Evolutionary conservation across 2,113 vertebrate genomes (phyloP).

Genomic region (Notarius quadriscutis): DNA sequence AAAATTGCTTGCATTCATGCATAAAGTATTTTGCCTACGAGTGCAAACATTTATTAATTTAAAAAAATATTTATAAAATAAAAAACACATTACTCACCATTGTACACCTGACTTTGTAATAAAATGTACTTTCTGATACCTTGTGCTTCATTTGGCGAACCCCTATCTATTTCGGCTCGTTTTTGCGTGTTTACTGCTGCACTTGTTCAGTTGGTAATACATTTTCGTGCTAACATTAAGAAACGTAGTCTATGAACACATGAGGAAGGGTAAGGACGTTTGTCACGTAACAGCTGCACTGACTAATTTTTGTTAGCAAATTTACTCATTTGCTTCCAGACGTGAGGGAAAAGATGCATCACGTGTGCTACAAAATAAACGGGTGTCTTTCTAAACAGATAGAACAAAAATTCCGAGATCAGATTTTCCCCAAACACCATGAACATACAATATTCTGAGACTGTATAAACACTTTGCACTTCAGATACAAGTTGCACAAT

Average conservation of each 20-base stretch:
- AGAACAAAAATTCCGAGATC: not conserved
- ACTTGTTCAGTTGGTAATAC: not conserved
- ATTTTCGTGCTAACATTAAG: not conserved
- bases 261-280: not conserved
- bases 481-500: not conserved
- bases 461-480: not conserved
- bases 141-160: not conserved
- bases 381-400: not conserved
- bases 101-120: not conserved
- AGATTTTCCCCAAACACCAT: not conserved
- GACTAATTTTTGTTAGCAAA: not conserved
- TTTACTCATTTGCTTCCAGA: not conserved
- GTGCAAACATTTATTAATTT: not conserved
- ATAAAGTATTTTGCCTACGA: not conserved
- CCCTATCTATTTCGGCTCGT: not conserved
- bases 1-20: not conserved
- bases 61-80: too few relatives aligned
- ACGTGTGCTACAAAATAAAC: not conserved
- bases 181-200: not conserved
- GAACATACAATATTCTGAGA: not conserved
- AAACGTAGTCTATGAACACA: too few relatives aligned
- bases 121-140: not conserved
- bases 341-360: not conserved
- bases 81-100: too few relatives aligned
- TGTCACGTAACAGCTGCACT: not conserved